Percentiles rank a stretch among this genome's conserved stretches.
phyloP scores from a whole-genome alignment of 1,140 invertebrate genomes.

The Brachionus sp. region DNA sequence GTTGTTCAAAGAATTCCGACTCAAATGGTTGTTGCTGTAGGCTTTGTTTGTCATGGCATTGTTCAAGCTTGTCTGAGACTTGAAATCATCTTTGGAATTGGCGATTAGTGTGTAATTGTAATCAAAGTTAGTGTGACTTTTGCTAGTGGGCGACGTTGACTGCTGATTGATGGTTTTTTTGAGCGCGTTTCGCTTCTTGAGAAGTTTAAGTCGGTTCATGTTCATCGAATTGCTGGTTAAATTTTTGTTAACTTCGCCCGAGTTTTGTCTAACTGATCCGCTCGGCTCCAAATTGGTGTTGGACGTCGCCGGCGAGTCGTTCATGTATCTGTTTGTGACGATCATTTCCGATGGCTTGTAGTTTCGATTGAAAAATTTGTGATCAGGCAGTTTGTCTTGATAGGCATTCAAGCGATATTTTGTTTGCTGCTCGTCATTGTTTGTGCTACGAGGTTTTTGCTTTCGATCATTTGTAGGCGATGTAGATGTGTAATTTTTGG shows the following conservation, averaged over 20 bases:
- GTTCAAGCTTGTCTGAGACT: conserved; percentile 36
- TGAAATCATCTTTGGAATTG: conserved; percentile 37
- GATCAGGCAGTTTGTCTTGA: conserved; percentile 31
- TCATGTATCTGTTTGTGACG: neutral
- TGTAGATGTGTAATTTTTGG: neutral
- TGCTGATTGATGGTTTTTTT: neutral
- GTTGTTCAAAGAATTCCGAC: conserved; percentile 36
- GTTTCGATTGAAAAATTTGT: conserved; percentile 39
- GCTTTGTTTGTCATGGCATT: conserved; percentile 10
- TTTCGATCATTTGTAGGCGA: neutral
- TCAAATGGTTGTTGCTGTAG: neutral
- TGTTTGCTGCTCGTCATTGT: neutral
- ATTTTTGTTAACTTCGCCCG: neutral
- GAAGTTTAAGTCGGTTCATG: conserved; percentile 18
- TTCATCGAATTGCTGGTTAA: neutral
- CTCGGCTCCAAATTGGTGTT: neutral
- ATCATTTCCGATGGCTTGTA: neutral
- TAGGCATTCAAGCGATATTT: conserved; percentile 11
- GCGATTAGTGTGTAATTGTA: conserved; percentile 2
- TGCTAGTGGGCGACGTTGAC: neutral
- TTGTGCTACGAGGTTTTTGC: neutral
- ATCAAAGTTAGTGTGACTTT: neutral
- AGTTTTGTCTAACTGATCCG: neutral
- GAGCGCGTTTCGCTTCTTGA: conserved; percentile 39
- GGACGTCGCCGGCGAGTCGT: neutral